Conservation (phyloP, 2,797 vertebrate species). For the Acanthopagrus latus region DNA sequence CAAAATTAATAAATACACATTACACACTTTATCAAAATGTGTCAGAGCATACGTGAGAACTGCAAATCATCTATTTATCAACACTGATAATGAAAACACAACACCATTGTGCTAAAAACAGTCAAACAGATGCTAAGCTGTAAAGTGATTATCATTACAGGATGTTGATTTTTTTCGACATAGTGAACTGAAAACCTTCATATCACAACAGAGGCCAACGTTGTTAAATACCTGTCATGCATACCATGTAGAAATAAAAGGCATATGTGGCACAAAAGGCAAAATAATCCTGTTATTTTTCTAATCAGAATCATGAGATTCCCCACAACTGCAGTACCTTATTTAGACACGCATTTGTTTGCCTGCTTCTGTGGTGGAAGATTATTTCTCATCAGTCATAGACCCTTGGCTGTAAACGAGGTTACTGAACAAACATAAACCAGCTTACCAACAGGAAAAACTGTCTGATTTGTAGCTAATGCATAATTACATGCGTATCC, state of each 20-base stretch:
- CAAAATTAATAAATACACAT: constrained; percentile 77
- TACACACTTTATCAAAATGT: constrained; percentile 63
- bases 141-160: constrained; percentile 6
- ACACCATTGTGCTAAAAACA: background rate
- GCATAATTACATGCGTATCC: constrained; percentile 39
- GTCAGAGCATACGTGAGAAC: constrained; percentile 40
- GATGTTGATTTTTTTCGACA: constrained; percentile 24
- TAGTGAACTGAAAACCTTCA: background rate
- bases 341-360: constrained; percentile 13
- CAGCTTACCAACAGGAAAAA: constrained; percentile 8
- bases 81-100: constrained; percentile 21
- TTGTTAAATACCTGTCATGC: background rate
- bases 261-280: constrained; percentile 21
- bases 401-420: background rate
- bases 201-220: constrained; percentile 15
- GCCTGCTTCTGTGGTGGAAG: background rate
- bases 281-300: background rate
- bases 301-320: constrained; percentile 9
- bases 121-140: constrained; percentile 13
- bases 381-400: constrained; percentile 10
- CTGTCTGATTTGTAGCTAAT: constrained; percentile 10
- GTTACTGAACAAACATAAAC: constrained; percentile 27
- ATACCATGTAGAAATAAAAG: constrained; percentile 21
- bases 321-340: background rate
- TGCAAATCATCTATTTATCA: constrained; percentile 28